Base-by-base conservation (phyloP, 1,140 invertebrate species). In the Brachionus rotundiformis region DNA sequence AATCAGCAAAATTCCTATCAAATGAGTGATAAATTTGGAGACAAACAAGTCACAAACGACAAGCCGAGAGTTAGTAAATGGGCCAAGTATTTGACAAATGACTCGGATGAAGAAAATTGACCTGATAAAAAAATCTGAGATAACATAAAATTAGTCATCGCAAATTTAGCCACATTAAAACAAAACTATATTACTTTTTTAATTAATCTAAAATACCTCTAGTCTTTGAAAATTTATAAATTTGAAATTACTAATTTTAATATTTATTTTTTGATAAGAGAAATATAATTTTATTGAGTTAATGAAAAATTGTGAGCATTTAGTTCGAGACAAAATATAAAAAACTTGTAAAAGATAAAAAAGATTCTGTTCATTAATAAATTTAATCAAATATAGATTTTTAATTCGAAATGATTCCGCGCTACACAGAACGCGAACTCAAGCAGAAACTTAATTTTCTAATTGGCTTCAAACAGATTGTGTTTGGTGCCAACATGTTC, bases 91-190 rank as follows among this genome's bases (percentile, higher is more conserved):
- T 47, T 77, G 19, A 77, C 44, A 23, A 59, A 77, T 11, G 75
- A 77, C 75, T 54, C 49, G 44, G 75, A 77, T n/a, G 75, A 77
- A 11, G 49, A 33, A 31, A 49, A 77, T 29, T 29, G 31, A 36
- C 16, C 65, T 59, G 75, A 77, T 54, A 59, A 77, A 29, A 13
- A 1, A 77, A 25, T 25, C n/a, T 31, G 41, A 49, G 36, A 77
- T 47, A 77, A 77, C 41, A 59, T 36, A 49, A 77, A 77, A 77
- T 54, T 71, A 71, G 33, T 71, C 65, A 71, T 71, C 65, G 29
- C 2, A 25, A 63, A 54, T 19, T 54, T 54, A 54, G 47, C 19
- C n/a, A 54, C 23, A 19, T 54, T 19, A 54, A 54, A 54, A 54
- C 47, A 54, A 54, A 54, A 54, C 0, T 54, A 54, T 54, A 54